Evolutionary conservation across 1,140 invertebrate species (phyloP).

Genomic region (Solenopsis fugax): DNA sequence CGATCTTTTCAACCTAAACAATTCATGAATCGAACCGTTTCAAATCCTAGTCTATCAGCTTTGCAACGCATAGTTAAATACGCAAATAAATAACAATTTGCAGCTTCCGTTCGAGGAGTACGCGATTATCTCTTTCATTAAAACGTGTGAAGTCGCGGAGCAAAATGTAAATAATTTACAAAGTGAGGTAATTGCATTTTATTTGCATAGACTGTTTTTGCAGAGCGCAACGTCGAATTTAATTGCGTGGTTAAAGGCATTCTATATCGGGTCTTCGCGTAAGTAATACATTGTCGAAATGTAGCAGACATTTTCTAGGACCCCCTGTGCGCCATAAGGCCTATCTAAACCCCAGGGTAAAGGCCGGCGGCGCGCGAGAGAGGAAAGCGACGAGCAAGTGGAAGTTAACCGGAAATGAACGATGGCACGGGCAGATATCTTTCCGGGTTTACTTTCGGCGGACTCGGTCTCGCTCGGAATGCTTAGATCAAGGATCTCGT

Average conservation of each 20-base stretch:
- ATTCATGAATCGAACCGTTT: constrained; percentile 2
- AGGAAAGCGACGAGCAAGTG: constrained; percentile 58
- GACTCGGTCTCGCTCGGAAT: constrained; percentile 12
- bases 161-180: constrained; percentile 28
- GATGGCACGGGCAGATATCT: constrained; percentile 69
- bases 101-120: not conserved
- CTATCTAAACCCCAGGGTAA: constrained; percentile 24
- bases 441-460: constrained; percentile 66
- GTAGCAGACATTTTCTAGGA: not conserved
- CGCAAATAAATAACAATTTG: constrained; percentile 33
- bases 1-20: constrained; percentile 22
- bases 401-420: constrained; percentile 68
- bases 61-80: not conserved
- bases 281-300: not conserved
- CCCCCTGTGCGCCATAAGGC: constrained; percentile 3
- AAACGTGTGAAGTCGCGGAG: not conserved
- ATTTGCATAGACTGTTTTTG: not conserved
- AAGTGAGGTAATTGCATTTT: not conserved
- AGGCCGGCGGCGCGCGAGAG: not conserved
- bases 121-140: not conserved
- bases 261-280: not conserved
- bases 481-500: constrained; percentile 47
- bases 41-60: not conserved
- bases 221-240: not conserved
- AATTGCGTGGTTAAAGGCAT: not conserved